Base-by-base conservation (phyloP, 2,888 invertebrate genomes). In the Phengaris alcon region DNA sequence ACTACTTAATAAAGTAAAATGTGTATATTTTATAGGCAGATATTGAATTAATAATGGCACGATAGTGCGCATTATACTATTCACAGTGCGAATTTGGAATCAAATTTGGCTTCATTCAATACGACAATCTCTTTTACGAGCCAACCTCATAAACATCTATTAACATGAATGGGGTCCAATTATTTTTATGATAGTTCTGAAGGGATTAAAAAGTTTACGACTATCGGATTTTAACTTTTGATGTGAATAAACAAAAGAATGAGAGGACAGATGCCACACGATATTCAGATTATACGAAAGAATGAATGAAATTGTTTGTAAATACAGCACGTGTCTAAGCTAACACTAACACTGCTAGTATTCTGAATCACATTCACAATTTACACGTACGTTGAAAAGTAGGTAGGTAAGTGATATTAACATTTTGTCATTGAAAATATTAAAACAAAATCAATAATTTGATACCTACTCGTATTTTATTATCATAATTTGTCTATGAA, bases 111-210 rank as follows among this genome's bases (percentile, higher is more conserved):
- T 52, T 72, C 72, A 85, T 85, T 83, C 84, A 84, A 83, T 85
- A 85, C 84, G 91, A 92, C 93, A 93, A 93, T 93, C 93, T 91
- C 91, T 92, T 93, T 93, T 93, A 93, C 92, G 89, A 89, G 82
- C 48, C 82, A 87, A 85, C 84, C 86, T 93, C 92, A 90, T 94
- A 93, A 94, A 93, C 86, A 93, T 93, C 93, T 93, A 93, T 93
- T 94, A 93, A 93, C 93, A 93, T 93, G 93, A 94, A 94, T 94
- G 90, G 92, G 88, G 87, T 88, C 90, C 93, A 94, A 94, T 94
- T 94, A 94, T 89, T 90, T 94, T 94, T 94, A 94, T 87, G 91
- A 90, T 90, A 89, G 87, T 93, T 93, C 92, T 92, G 84, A 86
- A 86, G 88, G 90, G 89, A 81, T 90, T 87, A 91, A 93, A 87